phyloP scores from a whole-genome alignment of 2,113 vertebrate species.

The Pelobates fuscus region DNA sequence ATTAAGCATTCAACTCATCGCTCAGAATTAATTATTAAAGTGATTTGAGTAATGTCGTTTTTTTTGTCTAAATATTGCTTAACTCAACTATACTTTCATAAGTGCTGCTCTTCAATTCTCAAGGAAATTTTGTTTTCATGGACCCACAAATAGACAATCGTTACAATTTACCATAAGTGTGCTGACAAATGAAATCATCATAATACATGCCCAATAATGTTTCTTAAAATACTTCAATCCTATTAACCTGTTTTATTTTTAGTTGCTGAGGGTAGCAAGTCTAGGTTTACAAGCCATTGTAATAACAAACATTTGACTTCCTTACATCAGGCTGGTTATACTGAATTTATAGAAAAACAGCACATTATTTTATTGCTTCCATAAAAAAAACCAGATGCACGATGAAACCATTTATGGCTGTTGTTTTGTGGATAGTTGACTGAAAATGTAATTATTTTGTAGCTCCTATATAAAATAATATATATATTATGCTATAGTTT shows the following conservation, averaged over 20 bases:
- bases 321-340: slow-evolving; percentile 15
- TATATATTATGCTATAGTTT: slow-evolving; percentile 37
- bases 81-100: not conserved
- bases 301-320: not conserved
- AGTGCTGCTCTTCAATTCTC: not conserved
- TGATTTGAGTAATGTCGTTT: not conserved
- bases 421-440: slow-evolving; percentile 20
- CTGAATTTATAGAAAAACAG: slow-evolving; percentile 3
- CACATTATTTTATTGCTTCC: slow-evolving; percentile 8
- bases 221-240: slow-evolving; percentile 1
- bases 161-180: not conserved
- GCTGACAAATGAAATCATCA: slow-evolving; percentile 12
- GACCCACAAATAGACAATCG: not conserved
- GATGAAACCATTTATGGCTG: slow-evolving; percentile 11
- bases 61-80: slow-evolving; percentile 2
- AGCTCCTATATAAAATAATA: slow-evolving; percentile 27
- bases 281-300: slow-evolving; percentile 3
- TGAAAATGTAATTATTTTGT: slow-evolving; percentile 27
- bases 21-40: not conserved
- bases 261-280: not conserved
- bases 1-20: not conserved
- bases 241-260: slow-evolving; percentile 2
- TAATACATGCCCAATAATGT: not conserved
- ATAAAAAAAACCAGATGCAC: not conserved
- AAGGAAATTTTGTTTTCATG: not conserved